phyloP scores from a whole-genome alignment of 2,113 vertebrate genomes.

The Cinclus cinclus region DNA sequence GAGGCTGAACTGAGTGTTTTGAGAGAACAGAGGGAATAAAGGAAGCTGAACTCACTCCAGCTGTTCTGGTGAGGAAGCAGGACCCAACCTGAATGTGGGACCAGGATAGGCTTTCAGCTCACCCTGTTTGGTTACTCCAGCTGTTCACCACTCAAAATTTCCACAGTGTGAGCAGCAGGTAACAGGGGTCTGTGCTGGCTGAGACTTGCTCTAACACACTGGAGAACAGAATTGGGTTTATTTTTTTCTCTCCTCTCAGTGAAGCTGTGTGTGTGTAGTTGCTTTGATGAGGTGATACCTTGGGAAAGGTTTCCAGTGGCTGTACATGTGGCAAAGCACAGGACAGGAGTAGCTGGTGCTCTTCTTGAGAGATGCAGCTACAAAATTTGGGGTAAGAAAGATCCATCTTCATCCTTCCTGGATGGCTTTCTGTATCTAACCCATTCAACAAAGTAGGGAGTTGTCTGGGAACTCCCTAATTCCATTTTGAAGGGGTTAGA shows the following conservation, averaged over 20 bases:
- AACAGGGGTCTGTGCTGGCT: background rate
- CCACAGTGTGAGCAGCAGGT: background rate
- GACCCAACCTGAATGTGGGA: background rate
- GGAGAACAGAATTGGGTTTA: background rate
- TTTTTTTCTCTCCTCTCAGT: background rate
- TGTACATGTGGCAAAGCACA: background rate
- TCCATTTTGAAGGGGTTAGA: background rate
- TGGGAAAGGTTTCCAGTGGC: background rate
- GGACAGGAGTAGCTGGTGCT: background rate
- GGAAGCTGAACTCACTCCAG: background rate
- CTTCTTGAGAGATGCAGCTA: background rate
- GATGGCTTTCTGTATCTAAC: background rate
- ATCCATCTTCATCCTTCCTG: background rate
- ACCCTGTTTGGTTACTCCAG: background rate
- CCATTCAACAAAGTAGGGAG: background rate
- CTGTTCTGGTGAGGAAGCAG: background rate
- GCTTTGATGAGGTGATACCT: background rate
- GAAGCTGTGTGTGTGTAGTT: background rate
- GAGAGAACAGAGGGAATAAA: background rate
- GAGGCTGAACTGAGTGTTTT: background rate
- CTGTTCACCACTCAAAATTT: background rate
- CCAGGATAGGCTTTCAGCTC: background rate
- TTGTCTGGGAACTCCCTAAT: background rate
- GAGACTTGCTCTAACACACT: background rate
- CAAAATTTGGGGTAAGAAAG: background rate